Evolutionary conservation across 2,113 vertebrate genomes (phyloP), one percentile per base, ranked within the genome.

Genomic region (Neoarius graeffei): DNA sequence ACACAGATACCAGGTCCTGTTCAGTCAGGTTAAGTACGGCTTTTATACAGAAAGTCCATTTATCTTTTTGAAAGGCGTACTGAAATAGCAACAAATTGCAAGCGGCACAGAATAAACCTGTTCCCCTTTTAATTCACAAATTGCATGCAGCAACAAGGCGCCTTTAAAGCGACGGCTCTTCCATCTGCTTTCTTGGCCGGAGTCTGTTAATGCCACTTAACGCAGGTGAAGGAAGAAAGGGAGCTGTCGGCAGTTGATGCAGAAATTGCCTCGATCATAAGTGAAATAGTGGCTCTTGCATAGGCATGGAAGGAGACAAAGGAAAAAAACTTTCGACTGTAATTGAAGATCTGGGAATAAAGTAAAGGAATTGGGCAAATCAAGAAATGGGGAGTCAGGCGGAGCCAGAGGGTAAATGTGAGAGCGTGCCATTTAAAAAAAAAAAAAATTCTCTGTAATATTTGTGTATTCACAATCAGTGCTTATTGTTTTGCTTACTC

Each of bases 291-390:
- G 25, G 30, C 1, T 17, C 35, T 56, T 48, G 82, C 67, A 76
- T 74, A 71, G 69, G 50, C 17, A 57, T 42, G 57, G 83, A 84
- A 71, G 42, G 73, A 81, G 35, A 85, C 50, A 71, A 10, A 25
- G 20, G 74, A 84, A 69, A 80, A 13, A 3, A 14, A 62, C 30
- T 48, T 77, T 86, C 62, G 54, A 25, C 57, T 57, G 77, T 87
- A 90, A 90, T 89, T 89, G 81, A 90, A 88, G 80, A 87, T 66
- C 77, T 42, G 35, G 42, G 69, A 91, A 87, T 85, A 76, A 87
- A 88, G 42, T 42, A 93, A 87, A 89, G 81, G 25, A 86, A 76
- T 86, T 89, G 84, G 89, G 91, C 89, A 84, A 64, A 76, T 86
- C 79, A 84, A 88, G 80, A 90, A 85, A 85, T 73, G 64, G 74